Percentiles rank a stretch among this genome's conserved stretches.
phyloP scores from a whole-genome alignment of 2,888 invertebrate genomes.

The Agrotis exclamationis region DNA sequence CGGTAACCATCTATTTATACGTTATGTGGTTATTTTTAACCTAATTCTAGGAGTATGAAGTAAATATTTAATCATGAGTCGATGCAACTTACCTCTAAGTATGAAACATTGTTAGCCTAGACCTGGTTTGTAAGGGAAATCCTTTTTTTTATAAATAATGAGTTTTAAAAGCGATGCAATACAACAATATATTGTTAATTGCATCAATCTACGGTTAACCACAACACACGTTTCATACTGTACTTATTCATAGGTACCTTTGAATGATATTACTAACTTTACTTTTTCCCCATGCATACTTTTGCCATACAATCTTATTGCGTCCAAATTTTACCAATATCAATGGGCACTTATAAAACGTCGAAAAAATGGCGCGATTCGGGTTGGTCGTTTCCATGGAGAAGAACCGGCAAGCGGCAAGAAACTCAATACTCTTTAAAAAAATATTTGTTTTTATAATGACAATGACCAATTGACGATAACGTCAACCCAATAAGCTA shows the following conservation, averaged over 20 bases:
- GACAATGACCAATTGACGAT: too few species aligned
- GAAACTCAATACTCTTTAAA: too few species aligned
- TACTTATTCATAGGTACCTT: background rate
- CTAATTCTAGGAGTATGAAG: slow-evolving; percentile 8
- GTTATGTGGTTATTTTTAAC: slow-evolving; percentile 2
- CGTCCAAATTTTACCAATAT: too few species aligned
- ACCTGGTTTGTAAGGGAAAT: slow-evolving; percentile 17
- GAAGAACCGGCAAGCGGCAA: too few species aligned
- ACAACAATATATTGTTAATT: slow-evolving; percentile 5
- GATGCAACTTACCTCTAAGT: background rate
- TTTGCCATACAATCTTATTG: too few species aligned
- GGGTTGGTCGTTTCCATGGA: too few species aligned
- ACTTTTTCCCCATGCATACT: too few species aligned
- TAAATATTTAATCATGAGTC: slow-evolving; percentile 9
- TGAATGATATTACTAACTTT: too few species aligned
- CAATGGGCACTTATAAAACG: too few species aligned
- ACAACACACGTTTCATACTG: background rate
- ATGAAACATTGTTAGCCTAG: slow-evolving; percentile 19
- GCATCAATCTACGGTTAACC: background rate
- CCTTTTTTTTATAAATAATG: slow-evolving; percentile 4
- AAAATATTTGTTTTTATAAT: too few species aligned
- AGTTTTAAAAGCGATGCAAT: background rate
- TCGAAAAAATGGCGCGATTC: too few species aligned
- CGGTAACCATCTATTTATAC: slow-evolving; percentile 28
- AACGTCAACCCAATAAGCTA: too few species aligned